Evolutionary conservation across 2,888 invertebrate species (phyloP), one percentile per base, ranked within the genome.

Genomic region (Zonitis immaculata): DNA sequence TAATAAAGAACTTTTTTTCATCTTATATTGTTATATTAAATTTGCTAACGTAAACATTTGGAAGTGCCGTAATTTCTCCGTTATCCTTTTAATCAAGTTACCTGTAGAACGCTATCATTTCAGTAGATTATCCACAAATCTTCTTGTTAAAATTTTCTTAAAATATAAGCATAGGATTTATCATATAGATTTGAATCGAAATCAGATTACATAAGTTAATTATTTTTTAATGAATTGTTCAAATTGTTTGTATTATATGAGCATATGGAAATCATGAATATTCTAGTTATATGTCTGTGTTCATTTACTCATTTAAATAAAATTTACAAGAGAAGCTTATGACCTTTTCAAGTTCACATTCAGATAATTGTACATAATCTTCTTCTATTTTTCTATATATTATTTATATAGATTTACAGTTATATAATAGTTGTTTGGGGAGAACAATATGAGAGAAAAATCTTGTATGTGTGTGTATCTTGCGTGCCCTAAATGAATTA

Each of bases 401-500:
- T 16, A 18, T 18, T 9, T 35, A 35, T 18, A 18, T 35, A 32
- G 16, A 16, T 16, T 16, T 35, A 35, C 35, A 35, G 35, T 35
- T 35, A 35, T 9, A n/a, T n/a, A n/a, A n/a, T n/a, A n/a, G n/a
- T 16, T 16, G 35, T 35, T 18, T n/a, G n/a, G 18, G 55, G 48
- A 48, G 51, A 51, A 55, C 55, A 55, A n/a, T n/a, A 55, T 55
- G 49, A 48, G 48, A 47, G 49, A 35, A 35, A 12, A 47, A 42
- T 48, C 35, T 35, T 35, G 4, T 35, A 18, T n/a, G n/a, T n/a
- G n/a, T n/a, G n/a, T n/a, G 6, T 9, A 28, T 26, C 22, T 55
- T 54, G 50, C 54, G 51, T 51, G 55, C 48, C 55, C 55, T 54
- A 45, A 48, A 44, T 45, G 55, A 48, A 51, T 54, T 54, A 55